Evolutionary conservation across 35 echinoderm and acorn worm genomes (phyloP), one percentile per base, ranked within the genome.

Genomic region (Ptychodera flava): DNA sequence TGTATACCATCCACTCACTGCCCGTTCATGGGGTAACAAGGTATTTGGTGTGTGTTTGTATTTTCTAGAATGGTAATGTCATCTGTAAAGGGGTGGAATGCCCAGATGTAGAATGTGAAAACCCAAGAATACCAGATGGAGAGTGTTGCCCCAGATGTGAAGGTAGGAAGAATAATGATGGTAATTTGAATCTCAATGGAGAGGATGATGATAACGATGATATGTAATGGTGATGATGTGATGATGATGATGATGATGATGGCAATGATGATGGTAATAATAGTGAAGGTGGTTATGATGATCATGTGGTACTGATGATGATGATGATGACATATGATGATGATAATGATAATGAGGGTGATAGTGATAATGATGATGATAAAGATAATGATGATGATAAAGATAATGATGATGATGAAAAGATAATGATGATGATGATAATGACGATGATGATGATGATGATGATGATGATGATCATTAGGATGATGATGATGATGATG

Each of bases 71-170:
- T 91, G 95, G 95, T 22, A 89, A 97, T 36, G 87, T 93, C 1
- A 78, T 85, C 31, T 97, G 95, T 87, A 35, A 81, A 14, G 82
- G 81, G 6, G 79, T 87, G 45, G 76, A 80, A 1, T 97, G 95
- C 52, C 91, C 95, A 33, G 12, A 52, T 0, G 86, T 87, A 0
- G 36, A 80, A 6, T 97, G 95, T 81, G 35, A 52, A 12, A 78
- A 91, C 37, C 95, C 95, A 6, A 80, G 80, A 53, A 86, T 83
- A 37, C 86, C 86, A 45, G 79, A 84, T 30, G 89, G 85, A 31
- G 81, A 87, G 78, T 97, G 95, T 84, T 97, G 95, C 77, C 95
- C 95, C 30, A 81, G 53, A 78, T 97, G 95, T 91, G 79, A 86
- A 78, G 95, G 95, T 97, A 89, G 83, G 78, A 33, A 78, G 30